Evolutionary conservation across 2,797 vertebrate genomes (phyloP), one percentile per base, ranked within the genome.

Genomic region (Distichodus sexfasciatus): DNA sequence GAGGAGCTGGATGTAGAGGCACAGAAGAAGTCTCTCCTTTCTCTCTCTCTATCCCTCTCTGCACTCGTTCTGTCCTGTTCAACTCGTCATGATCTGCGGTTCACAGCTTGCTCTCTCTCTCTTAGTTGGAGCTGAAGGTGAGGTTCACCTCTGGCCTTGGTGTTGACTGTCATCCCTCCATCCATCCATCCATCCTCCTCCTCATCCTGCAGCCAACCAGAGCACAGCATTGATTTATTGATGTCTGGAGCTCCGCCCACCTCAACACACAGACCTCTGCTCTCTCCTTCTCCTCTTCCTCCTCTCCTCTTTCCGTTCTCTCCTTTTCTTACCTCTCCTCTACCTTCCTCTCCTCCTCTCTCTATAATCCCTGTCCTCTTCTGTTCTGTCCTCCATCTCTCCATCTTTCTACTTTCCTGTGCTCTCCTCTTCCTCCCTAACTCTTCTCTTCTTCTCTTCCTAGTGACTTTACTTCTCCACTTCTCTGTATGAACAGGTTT

Each of bases 161-260:
- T 66, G 79, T 83, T 82, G 87, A 86, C 89, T 90, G 88, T 85
- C 89, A 90, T 85, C 90, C 82, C 81, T 87, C 79, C 83, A 90
- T 94, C 92, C 92, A 94, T 94, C 93, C 92, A 94, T 95, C 94
- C 26, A 35, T 66, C 36, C 40, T 48, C 38, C 47, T 58, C 41
- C 4, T 90, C 93, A 87, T 93, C 93, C 92, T 92, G 93, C 94
- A 97, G 92, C 93, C 94, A 95, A 94, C 92, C 91, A 95, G 93
- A 91, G 92, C 93, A 95, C 93, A 92, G 89, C 90, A 96, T 95
- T 95, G 95, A 98, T 97, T 96, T 97, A 98, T 95, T 94, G 95
- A 96, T 94, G 89, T 84, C 88, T 90, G 94, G 93, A 91, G 90
- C 89, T 91, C 85, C 85, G 86, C 74, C 84, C 84, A 85, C 84